A percentile compares a stretch with the other conserved stretches of the same genome.
phyloP scores from a whole-genome alignment of 1,140 invertebrate species.

The Wasmannia auropunctata region DNA sequence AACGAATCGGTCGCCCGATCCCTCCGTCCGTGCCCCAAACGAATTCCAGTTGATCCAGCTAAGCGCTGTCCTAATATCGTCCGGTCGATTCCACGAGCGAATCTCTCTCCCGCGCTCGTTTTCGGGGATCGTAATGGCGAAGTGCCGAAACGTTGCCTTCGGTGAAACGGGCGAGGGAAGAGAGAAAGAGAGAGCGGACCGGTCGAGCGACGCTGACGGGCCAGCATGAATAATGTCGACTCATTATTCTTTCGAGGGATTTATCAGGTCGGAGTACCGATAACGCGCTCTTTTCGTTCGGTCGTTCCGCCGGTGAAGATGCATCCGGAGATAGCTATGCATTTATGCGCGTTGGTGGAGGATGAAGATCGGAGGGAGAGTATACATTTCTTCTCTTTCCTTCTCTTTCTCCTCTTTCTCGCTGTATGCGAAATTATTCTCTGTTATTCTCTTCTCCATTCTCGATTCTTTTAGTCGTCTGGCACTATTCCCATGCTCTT shows the following conservation, averaged over 20 bases:
- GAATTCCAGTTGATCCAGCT: slow-evolving; percentile 72
- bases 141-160: slow-evolving; percentile 64
- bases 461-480: not conserved
- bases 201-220: slow-evolving; percentile 77
- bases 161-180: slow-evolving; percentile 44
- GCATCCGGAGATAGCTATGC: slow-evolving; percentile 77
- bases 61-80: slow-evolving; percentile 71
- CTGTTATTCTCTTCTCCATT: not conserved
- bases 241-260: slow-evolving; percentile 82
- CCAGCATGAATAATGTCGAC: slow-evolving; percentile 79
- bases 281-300: slow-evolving; percentile 79
- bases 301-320: slow-evolving; percentile 76
- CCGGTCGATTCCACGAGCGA: slow-evolving; percentile 58
- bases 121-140: slow-evolving; percentile 68
- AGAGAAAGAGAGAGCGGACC: slow-evolving; percentile 56
- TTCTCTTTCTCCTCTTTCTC: not conserved
- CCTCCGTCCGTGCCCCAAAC: slow-evolving; percentile 40
- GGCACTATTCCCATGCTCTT: slow-evolving; percentile 14
- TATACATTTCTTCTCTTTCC: slow-evolving; percentile 27
- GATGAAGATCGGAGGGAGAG: slow-evolving; percentile 49
- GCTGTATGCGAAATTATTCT: not conserved
- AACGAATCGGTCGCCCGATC: slow-evolving; percentile 49
- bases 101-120: slow-evolving; percentile 54
- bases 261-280: slow-evolving; percentile 80
- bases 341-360: slow-evolving; percentile 77